Evolutionary conservation across 92 coral and sea anemone species (phyloP).

Genomic region (Scolanthus callimorphus): DNA sequence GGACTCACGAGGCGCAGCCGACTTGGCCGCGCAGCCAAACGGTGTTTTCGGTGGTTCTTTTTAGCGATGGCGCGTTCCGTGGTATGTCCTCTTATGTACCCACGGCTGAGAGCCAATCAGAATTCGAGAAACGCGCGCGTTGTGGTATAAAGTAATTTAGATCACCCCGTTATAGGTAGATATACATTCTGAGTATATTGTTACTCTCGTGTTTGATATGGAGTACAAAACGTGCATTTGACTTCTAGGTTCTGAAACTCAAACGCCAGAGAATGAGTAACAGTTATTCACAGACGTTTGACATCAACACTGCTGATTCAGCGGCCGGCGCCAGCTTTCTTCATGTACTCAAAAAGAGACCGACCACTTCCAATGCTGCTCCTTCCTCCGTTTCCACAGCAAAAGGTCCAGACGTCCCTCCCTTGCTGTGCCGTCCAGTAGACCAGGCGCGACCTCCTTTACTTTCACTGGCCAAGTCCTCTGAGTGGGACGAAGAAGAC

Average conservation of each 20-base stretch:
- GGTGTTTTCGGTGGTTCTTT: no score
- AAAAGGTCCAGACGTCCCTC: slow-evolving; percentile 7
- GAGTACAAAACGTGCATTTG: no score
- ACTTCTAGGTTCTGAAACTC: slow-evolving; percentile 6
- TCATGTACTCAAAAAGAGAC: slow-evolving; percentile 23
- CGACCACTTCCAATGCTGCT: slow-evolving; percentile 5
- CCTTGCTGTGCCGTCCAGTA: slow-evolving; percentile 11
- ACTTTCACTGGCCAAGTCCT: neutral
- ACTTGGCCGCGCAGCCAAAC: no score
- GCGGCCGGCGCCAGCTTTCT: slow-evolving; percentile 23
- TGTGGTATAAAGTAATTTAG: no score
- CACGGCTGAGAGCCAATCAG: no score
- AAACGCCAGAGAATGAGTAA: slow-evolving; percentile 11
- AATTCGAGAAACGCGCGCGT: no score
- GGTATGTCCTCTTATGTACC: no score
- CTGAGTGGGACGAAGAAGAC: neutral
- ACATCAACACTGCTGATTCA: slow-evolving; percentile 15
- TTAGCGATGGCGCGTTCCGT: no score
- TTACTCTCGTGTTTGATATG: no score
- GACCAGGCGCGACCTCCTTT: neutral
- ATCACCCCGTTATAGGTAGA: no score
- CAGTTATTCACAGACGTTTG: slow-evolving; percentile 12
- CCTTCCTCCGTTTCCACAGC: slow-evolving; percentile 24
- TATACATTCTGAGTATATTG: no score
- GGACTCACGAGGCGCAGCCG: no score